Evolutionary conservation across 37 sponge, comb jelly and placozoan species (phyloP).

Genomic region (Aphrocallistes beatrix): DNA sequence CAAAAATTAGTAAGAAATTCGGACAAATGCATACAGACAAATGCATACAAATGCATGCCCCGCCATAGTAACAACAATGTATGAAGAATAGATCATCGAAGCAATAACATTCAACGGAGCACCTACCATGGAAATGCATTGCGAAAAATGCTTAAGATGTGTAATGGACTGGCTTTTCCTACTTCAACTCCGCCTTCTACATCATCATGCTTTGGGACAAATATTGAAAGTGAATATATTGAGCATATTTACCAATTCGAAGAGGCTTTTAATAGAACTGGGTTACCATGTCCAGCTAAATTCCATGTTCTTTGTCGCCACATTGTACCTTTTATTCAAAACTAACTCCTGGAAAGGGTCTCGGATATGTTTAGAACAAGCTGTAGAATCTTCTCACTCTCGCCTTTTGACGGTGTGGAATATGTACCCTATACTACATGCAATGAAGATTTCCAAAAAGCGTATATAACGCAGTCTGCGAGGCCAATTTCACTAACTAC

Average conservation of each 20-base stretch:
- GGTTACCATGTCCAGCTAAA: not conserved
- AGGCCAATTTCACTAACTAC: conserved; percentile 2
- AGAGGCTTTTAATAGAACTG: conserved; percentile 14
- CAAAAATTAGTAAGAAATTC: no score
- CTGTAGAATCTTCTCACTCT: not conserved
- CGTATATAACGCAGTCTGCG: not conserved
- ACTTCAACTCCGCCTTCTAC: not conserved
- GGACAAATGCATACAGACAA: no score
- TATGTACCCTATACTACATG: not conserved
- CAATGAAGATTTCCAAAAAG: not conserved
- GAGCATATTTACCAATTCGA: not conserved
- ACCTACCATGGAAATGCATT: not conserved
- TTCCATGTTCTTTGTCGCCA: not conserved
- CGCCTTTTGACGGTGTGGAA: not conserved
- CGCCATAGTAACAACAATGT: not conserved
- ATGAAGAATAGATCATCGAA: not conserved
- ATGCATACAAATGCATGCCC: no score
- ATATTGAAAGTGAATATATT: not conserved
- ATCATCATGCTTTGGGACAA: not conserved
- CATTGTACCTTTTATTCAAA: not conserved
- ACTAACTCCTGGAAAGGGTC: conserved; percentile 11
- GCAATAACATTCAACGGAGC: not conserved
- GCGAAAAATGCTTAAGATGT: not conserved
- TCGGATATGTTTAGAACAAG: not conserved
- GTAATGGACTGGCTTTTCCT: not conserved